Evolutionary conservation across 2,113 vertebrate species (phyloP), one percentile per base, ranked within the genome.

Genomic region (Thymallus thymallus): DNA sequence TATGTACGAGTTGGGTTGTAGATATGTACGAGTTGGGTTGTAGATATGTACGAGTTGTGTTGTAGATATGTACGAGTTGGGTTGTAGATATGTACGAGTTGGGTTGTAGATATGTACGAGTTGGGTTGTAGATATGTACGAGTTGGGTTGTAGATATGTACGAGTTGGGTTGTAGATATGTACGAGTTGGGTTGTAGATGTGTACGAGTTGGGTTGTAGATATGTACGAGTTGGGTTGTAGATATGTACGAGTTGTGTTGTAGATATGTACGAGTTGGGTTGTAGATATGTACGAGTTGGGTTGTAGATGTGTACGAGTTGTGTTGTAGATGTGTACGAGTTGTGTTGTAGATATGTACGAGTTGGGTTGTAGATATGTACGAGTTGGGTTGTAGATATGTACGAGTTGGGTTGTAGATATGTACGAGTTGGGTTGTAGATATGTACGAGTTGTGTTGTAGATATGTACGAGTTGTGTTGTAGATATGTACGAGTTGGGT

Each of bases 241-340:
- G 92, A 93, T 95, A 94, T 94, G 95, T 94, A 94, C 94, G 93
- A n/a, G n/a, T n/a, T n/a, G n/a, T n/a, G n/a, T n/a, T n/a, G n/a
- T n/a, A n/a, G n/a, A n/a, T n/a, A n/a, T n/a, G n/a, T n/a, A n/a
- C n/a, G n/a, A n/a, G n/a, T n/a, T n/a, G n/a, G 79, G 91, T 94
- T 91, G 92, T 91, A 91, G 92, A 93, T 95, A 94, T 94, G 95
- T 94, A 94, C 94, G 93, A n/a, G n/a, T n/a, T n/a, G n/a, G 79
- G 91, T 94, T 91, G 92, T 91, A 91, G 92, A 93, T 95, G 94
- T 94, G 95, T 94, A 94, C 94, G 93, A 78, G n/a, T n/a, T n/a
- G n/a, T n/a, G n/a, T n/a, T n/a, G n/a, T n/a, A n/a, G n/a, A n/a
- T n/a, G n/a, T n/a, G n/a, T n/a, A n/a, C n/a, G n/a, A n/a, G n/a